Percentiles rank a stretch among this genome's conserved stretches.
phyloP scores from a whole-genome alignment of 2,797 vertebrate genomes.

The Gambusia yucatana region DNA sequence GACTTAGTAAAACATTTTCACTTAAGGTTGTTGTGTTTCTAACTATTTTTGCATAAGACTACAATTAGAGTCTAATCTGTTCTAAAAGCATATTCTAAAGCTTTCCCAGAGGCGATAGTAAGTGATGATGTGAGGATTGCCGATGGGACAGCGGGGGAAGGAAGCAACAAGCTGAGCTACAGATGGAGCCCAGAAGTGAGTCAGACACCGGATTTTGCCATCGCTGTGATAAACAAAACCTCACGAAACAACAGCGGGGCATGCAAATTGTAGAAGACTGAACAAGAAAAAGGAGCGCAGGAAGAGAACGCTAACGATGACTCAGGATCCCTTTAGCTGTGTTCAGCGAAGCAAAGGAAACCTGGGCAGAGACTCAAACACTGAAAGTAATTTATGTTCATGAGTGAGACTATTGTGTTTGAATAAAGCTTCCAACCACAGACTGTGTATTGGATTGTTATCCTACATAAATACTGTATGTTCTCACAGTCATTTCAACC shows the following conservation, averaged over 20 bases:
- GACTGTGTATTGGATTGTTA: slow-evolving; percentile 21
- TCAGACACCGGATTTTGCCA: slow-evolving; percentile 71
- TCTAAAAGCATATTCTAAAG: background rate
- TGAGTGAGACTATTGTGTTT: slow-evolving; percentile 48
- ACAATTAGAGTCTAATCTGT: background rate
- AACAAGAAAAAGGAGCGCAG: slow-evolving; percentile 27
- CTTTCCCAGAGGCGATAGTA: background rate
- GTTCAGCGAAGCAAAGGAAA: slow-evolving; percentile 22
- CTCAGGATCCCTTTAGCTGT: slow-evolving; percentile 33
- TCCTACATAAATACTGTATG: slow-evolving; percentile 22
- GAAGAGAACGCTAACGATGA: slow-evolving; percentile 33
- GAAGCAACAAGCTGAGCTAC: slow-evolving; percentile 32
- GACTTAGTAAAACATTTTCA: background rate
- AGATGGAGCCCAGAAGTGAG: slow-evolving; percentile 69
- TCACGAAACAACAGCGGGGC: slow-evolving; percentile 59
- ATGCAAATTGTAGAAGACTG: slow-evolving; percentile 42
- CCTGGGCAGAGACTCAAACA: slow-evolving; percentile 10
- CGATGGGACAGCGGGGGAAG: slow-evolving; percentile 25
- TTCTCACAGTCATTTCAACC: slow-evolving; percentile 25
- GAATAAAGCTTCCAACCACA: slow-evolving; percentile 25
- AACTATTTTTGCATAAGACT: background rate
- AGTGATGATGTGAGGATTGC: background rate
- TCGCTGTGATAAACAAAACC: slow-evolving; percentile 76
- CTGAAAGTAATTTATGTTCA: slow-evolving; percentile 28
- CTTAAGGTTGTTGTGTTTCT: background rate